phyloP scores from a whole-genome alignment of 2,113 vertebrate genomes.

The Brevimyrus niger region DNA sequence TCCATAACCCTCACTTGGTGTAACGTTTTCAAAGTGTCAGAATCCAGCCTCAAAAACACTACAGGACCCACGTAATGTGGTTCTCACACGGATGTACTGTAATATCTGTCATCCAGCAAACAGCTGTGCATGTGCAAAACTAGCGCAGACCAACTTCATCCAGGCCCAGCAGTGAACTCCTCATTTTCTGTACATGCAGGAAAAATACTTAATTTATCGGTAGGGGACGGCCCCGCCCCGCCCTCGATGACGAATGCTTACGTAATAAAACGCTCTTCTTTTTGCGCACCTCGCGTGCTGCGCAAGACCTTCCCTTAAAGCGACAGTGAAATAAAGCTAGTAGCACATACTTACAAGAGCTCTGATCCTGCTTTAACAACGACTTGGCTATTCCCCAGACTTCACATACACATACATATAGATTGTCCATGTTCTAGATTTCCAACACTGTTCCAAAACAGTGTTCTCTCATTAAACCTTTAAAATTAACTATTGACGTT shows the following conservation, averaged over 20 bases:
- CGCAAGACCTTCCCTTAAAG: neutral
- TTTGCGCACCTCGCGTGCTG: neutral
- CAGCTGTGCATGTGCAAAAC: neutral
- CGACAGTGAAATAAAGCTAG: neutral
- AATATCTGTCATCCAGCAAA: no score
- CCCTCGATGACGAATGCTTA: neutral
- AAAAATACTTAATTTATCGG: neutral
- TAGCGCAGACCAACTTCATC: neutral
- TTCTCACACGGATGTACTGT: no score
- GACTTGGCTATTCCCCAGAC: no score
- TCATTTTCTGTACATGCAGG: neutral
- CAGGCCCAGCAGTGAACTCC: neutral
- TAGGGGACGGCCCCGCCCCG: no score
- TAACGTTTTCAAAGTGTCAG: neutral
- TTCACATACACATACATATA: neutral
- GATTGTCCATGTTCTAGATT: neutral
- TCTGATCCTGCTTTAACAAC: neutral
- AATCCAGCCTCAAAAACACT: no score
- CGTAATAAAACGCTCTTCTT: neutral
- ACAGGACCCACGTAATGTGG: neutral
- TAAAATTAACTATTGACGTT: neutral
- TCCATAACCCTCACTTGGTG: neutral
- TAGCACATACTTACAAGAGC: neutral
- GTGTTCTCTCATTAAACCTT: neutral
- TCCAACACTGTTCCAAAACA: no score